These are phyloP conservation scores for Hipposideros larvatus DNA, from an alignment of 2,797 vertebrate species.

Conservation along the genomic window DNA sequence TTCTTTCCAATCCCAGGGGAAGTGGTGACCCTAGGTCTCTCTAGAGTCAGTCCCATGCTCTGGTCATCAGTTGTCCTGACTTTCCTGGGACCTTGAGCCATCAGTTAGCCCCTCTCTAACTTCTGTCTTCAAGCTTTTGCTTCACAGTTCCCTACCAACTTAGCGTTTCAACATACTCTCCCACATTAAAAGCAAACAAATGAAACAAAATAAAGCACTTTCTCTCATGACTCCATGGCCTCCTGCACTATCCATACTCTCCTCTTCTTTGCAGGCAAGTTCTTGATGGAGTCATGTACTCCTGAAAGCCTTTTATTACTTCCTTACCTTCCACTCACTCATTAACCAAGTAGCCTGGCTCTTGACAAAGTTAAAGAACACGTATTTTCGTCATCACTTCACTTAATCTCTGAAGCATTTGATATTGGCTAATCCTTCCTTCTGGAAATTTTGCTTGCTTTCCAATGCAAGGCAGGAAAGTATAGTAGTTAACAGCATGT, in stretches of 20 bases:
- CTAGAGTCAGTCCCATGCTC: neutral
- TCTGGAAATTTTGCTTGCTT: conserved; percentile 11
- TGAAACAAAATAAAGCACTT: neutral
- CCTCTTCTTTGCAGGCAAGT: neutral
- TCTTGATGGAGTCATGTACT: neutral
- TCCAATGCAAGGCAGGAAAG: neutral
- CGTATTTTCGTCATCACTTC: neutral
- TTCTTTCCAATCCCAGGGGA: neutral
- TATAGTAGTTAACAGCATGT: neutral
- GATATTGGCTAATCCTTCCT: neutral
- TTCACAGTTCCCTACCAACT: neutral
- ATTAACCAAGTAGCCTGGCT: neutral
- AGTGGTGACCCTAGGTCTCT: neutral
- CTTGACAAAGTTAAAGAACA: neutral
- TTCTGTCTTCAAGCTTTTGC: neutral
- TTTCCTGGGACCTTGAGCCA: neutral
- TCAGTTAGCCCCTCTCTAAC: neutral
- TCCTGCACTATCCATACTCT: neutral
- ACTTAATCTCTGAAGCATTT: conserved; percentile 10
- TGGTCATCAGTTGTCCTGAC: neutral
- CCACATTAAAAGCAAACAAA: neutral
- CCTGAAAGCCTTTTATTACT: neutral
- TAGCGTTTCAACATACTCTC: neutral
- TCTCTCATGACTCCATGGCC: neutral
- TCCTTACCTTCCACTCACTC: neutral